phyloP scores from a whole-genome alignment of 2,113 vertebrate genomes.

The Choloepus hoffmanni region DNA sequence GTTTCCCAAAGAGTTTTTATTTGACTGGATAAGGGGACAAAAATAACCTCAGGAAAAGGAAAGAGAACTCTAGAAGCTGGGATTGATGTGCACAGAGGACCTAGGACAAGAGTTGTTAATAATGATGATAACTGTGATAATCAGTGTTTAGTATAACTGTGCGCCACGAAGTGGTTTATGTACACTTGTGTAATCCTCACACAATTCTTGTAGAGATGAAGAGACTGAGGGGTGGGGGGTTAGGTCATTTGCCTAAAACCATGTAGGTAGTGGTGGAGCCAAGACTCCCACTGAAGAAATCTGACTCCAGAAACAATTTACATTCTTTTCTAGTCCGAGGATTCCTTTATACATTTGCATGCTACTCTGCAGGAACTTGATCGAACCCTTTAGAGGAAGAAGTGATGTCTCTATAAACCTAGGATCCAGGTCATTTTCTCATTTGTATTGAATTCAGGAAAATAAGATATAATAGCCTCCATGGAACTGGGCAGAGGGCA shows the following conservation, averaged over 20 bases:
- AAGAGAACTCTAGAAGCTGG: background rate
- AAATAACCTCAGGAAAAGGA: background rate
- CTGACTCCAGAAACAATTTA: background rate
- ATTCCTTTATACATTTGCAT: background rate
- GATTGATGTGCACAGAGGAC: background rate
- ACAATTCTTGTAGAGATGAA: no score
- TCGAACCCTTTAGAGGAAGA: background rate
- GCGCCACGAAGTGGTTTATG: background rate
- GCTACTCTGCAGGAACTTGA: background rate
- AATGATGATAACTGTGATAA: no score
- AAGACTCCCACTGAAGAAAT: background rate
- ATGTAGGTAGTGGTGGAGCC: background rate
- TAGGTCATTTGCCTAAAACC: background rate
- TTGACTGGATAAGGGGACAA: background rate
- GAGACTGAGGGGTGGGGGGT: background rate
- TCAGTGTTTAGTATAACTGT: background rate
- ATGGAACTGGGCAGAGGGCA: background rate
- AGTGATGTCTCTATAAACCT: background rate
- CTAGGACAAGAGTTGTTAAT: background rate
- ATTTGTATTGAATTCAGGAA: background rate
- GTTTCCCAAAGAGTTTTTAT: conserved; percentile 28
- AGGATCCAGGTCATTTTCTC: background rate
- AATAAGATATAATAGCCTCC: background rate
- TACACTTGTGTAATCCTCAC: background rate
- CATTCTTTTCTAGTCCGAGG: background rate